Evolutionary conservation across 2,888 invertebrate species (phyloP).

Genomic region (Amblyteles armatorius): DNA sequence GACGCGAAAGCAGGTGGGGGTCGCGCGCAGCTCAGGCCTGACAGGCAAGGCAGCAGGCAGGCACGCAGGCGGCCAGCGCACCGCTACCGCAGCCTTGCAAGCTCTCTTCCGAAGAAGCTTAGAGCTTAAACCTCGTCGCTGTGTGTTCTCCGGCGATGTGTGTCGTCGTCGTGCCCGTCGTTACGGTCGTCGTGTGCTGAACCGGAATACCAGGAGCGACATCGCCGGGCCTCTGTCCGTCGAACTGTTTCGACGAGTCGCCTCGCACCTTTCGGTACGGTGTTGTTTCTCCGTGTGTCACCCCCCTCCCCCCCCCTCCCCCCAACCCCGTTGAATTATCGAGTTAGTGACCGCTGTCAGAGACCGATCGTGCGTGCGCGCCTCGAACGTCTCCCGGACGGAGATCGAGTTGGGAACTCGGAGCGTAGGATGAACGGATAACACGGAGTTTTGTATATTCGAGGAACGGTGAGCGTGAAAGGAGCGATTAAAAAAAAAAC

Average conservation of each 20-base stretch:
- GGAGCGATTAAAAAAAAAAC: neutral
- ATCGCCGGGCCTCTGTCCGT: neutral
- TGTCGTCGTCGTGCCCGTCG: conserved; percentile 60
- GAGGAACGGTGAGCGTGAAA: neutral
- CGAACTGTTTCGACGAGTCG: neutral
- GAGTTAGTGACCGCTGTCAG: conserved; percentile 25
- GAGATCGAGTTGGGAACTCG: conserved; percentile 20
- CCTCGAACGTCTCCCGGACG: conserved; percentile 42
- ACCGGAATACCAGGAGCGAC: neutral
- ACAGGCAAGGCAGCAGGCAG: conserved; percentile 73
- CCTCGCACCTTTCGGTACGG: neutral
- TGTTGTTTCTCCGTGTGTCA: conserved; percentile 35
- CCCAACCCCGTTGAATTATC: conserved; percentile 2
- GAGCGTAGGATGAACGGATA: conserved; percentile 6
- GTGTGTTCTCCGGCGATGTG: conserved; percentile 83
- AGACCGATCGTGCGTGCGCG: conserved; percentile 53
- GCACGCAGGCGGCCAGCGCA: conserved; percentile 74
- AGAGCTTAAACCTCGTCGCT: conserved; percentile 79
- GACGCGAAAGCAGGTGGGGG: conserved; percentile 71
- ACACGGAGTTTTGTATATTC: neutral
- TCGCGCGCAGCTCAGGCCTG: conserved; percentile 76
- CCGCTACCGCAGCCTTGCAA: conserved; percentile 83
- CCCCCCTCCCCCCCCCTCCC: neutral
- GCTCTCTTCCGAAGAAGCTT: conserved; percentile 81
- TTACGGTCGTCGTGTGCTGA: conserved; percentile 42